Conservation (phyloP, 2,888 invertebrate species). For the Ectropis crepuscularia region DNA sequence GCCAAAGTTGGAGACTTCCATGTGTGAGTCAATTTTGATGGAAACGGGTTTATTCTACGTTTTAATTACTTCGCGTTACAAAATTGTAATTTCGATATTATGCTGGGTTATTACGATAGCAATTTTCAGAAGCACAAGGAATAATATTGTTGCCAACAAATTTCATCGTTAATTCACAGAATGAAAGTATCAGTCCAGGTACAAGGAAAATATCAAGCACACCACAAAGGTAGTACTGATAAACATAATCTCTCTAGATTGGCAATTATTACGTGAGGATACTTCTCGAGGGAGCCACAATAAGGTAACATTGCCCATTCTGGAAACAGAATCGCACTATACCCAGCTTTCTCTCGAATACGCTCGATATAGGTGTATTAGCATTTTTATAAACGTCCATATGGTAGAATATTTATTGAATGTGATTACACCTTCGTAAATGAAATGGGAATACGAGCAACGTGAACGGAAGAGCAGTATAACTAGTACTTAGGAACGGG, state of each 20-base stretch:
- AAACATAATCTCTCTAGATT: slow-evolving; percentile 17
- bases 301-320: slow-evolving; percentile 17
- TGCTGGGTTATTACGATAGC: not conserved
- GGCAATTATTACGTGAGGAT: slow-evolving; percentile 24
- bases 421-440: slow-evolving; percentile 8
- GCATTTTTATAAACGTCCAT: slow-evolving; percentile 24
- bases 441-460: slow-evolving; percentile 4
- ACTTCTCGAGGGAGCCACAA: slow-evolving; percentile 10
- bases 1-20: slow-evolving; percentile 10
- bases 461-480: not conserved
- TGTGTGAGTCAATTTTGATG: slow-evolving; percentile 40
- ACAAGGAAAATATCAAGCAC: not conserved
- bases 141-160: no score
- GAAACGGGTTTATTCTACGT: slow-evolving; percentile 38
- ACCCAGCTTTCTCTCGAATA: slow-evolving; percentile 13
- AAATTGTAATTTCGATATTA: not conserved
- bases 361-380: slow-evolving; percentile 23
- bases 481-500: not conserved
- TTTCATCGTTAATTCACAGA: no score
- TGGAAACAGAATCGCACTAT: slow-evolving; percentile 12
- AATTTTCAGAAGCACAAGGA: not conserved
- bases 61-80: slow-evolving; percentile 36
- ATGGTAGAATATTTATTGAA: slow-evolving; percentile 19
- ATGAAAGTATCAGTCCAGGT: not conserved
- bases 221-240: slow-evolving; percentile 4